Percentiles rank a stretch among this genome's conserved stretches.
Conservation (phyloP, 2,888 invertebrate species). For the Phoronis australis region DNA sequence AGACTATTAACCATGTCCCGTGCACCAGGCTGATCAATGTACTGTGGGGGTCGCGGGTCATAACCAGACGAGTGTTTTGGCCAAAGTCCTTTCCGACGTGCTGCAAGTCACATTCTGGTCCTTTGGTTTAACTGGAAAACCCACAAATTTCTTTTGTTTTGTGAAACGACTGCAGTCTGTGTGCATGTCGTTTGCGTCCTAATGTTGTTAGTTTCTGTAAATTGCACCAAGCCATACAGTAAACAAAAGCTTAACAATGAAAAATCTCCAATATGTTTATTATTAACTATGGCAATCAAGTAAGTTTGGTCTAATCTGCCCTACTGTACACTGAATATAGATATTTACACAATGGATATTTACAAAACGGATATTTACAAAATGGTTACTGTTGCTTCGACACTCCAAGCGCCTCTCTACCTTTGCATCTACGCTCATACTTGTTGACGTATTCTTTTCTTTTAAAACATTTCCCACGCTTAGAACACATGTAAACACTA, state of each 20-base stretch:
- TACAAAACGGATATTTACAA: too few species aligned
- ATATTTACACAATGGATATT: too few species aligned
- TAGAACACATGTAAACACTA: conserved; percentile 20
- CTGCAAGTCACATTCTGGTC: conserved; percentile 10
- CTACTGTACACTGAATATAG: too few species aligned
- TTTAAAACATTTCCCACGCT: conserved; percentile 14
- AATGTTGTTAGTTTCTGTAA: conserved; percentile 4
- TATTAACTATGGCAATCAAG: too few species aligned
- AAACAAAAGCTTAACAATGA: too few species aligned
- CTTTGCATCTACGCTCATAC: background rate
- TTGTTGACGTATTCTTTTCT: background rate
- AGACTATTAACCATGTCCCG: background rate
- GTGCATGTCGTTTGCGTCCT: conserved; percentile 15
- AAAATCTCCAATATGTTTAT: too few species aligned
- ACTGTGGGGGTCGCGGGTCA: too few species aligned
- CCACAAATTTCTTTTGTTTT: conserved; percentile 8
- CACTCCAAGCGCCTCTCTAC: background rate
- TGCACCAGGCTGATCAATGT: too few species aligned
- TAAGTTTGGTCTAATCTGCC: too few species aligned
- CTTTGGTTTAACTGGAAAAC: conserved; percentile 12
- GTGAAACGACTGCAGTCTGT: conserved; percentile 14
- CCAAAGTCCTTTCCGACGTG: too few species aligned
- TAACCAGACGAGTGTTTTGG: conserved; percentile 3
- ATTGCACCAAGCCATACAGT: conserved; percentile 11
- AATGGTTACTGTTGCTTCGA: background rate